Evolutionary conservation across 2,797 vertebrate genomes (phyloP).

Genomic region (Syndactyla subalaris): DNA sequence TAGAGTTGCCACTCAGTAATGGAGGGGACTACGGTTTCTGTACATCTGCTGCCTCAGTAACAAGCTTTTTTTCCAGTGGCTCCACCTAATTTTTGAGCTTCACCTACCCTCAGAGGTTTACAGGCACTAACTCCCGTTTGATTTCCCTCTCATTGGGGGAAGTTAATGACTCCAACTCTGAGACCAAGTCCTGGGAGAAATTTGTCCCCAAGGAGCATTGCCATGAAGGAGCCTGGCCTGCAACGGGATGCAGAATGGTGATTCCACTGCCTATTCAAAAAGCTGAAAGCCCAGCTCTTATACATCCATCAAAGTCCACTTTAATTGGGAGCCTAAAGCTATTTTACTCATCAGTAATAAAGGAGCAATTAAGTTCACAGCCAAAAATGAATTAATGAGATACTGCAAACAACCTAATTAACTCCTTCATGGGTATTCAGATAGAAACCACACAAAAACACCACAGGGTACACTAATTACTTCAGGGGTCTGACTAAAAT

Average conservation of each 20-base stretch:
- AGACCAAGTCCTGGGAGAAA: not conserved
- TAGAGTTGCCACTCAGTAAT: fast-evolving
- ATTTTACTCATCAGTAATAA: constrained; percentile 68
- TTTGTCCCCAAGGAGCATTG: not conserved
- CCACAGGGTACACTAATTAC: constrained; percentile 16
- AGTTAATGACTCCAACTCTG: not conserved
- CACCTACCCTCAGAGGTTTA: not conserved
- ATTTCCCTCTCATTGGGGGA: not conserved
- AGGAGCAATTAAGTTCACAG: constrained; percentile 57
- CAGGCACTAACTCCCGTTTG: not conserved
- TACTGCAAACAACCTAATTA: constrained; percentile 63
- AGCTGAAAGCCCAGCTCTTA: constrained; percentile 34
- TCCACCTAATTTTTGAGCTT: not conserved
- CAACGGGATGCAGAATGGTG: not conserved
- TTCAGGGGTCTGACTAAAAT: constrained; percentile 50
- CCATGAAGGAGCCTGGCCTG: not conserved
- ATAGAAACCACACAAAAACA: constrained; percentile 57
- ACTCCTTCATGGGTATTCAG: constrained; percentile 63
- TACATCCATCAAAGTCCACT: constrained; percentile 62
- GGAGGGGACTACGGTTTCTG: not conserved
- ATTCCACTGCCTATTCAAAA: constrained; percentile 2
- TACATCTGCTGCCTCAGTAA: not conserved
- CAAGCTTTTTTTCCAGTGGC: not conserved
- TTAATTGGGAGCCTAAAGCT: constrained; percentile 59
- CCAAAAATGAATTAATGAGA: constrained; percentile 65